These are phyloP conservation scores for Stenopsyche tienmushanensis DNA, from an alignment of 1,140 invertebrate genomes.

Conservation along the genomic window DNA sequence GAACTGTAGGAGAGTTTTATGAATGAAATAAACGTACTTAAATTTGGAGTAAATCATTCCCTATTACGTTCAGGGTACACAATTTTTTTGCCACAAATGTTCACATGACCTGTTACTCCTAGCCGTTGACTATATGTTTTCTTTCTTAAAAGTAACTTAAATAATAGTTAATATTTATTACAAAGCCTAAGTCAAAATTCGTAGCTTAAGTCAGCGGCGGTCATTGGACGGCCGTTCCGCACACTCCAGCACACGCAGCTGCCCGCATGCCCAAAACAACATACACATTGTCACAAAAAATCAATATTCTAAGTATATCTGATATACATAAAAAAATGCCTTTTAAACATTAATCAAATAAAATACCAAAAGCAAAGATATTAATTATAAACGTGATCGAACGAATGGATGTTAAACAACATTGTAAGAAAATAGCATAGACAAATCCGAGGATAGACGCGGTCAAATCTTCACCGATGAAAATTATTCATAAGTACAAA, in stretches of 20 bases:
- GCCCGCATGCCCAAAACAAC: constrained; percentile 6
- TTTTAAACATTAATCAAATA: not conserved
- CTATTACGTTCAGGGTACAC: constrained; percentile 3
- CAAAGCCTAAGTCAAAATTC: constrained; percentile 42
- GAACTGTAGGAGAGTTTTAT: no score
- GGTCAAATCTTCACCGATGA: no score
- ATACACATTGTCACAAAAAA: constrained; percentile 16
- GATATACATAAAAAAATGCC: not conserved
- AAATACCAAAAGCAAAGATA: not conserved
- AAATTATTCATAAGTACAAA: no score
- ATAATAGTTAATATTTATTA: constrained; percentile 38
- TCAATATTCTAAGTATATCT: no score
- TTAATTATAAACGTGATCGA: not conserved
- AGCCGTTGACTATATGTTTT: constrained; percentile 38
- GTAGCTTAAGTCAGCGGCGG: constrained; percentile 40
- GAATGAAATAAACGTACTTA: no score
- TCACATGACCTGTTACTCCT: constrained; percentile 22
- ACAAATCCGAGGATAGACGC: no score
- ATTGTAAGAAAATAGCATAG: no score
- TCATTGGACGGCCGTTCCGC: constrained; percentile 20
- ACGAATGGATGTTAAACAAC: not conserved
- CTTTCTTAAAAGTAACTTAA: constrained; percentile 39
- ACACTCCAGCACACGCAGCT: constrained; percentile 23
- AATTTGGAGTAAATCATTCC: not conserved
- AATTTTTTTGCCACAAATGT: constrained; percentile 19